Evolutionary conservation across 2,113 vertebrate genomes (phyloP), one percentile per base, ranked within the genome.

Genomic region (Lanius ludovicianus): DNA sequence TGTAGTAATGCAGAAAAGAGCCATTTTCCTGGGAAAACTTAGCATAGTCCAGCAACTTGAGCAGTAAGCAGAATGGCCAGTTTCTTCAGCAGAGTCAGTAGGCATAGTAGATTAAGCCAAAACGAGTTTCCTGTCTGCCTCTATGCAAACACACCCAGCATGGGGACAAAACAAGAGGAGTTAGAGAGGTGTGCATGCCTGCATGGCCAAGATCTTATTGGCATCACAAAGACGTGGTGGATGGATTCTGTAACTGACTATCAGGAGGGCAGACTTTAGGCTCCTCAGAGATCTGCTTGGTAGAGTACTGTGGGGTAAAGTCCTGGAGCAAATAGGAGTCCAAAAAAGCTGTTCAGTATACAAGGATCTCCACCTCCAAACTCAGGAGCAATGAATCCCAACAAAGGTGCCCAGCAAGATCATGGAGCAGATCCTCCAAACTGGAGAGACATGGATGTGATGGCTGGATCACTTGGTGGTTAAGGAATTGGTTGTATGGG

Each of bases 151-250:
- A 37, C 22, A 50, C 6, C 8, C 42, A 74, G 27, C 28, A 74
- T 2, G 8, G 13, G 13, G 5, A 44, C n/a, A 57, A 46, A 82
- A 39, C 12, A 30, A 50, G 22, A 67, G 44, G 19, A 28, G 10
- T 16, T 67, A 39, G 44, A 52, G 22, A 39, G 0, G 1, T 1
- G 1, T 0, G 0, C 24, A 20, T 44, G 44, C 25, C 60, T 89
- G 13, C 60, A 74, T 33, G 53, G 53, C 52, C 30, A 13, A 41
- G 33, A n/a, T 65, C 13, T 39, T 46, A 20, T 1, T 46, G 52
- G 6, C 33, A 59, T 9, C 52, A 52, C 28, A 67, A 15, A 31
- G 37, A 6, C 37, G 10, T 37, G 44, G 15, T 59, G 49, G 24
- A 63, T 64, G 39, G 15, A 28, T 39, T 27, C 68, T 59, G 16